phyloP scores from a whole-genome alignment of 2,797 vertebrate species.

The Pelodytes ibericus region DNA sequence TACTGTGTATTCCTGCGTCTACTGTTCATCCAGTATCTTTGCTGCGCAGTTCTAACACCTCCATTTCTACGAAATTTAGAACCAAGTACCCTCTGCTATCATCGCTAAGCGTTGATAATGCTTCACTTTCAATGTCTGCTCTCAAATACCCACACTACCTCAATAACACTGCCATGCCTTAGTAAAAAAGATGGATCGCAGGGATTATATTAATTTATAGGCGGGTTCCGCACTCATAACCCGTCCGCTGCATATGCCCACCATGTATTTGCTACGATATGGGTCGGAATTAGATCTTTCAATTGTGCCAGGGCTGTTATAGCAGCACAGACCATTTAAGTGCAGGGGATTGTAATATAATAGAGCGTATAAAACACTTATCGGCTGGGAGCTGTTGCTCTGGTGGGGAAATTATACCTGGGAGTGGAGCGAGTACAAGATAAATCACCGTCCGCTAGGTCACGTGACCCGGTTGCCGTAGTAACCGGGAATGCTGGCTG shows the following conservation, averaged over 20 bases:
- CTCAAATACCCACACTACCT: neutral
- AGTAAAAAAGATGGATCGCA: neutral
- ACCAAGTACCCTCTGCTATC: neutral
- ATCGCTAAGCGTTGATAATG: neutral
- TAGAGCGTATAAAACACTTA: neutral
- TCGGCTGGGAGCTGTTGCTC: neutral
- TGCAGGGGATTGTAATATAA: neutral
- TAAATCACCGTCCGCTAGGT: neutral
- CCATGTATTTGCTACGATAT: neutral
- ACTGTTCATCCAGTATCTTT: neutral
- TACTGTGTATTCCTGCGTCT: too few relatives aligned
- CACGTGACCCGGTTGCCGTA: conserved; percentile 12
- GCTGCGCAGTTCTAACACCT: neutral
- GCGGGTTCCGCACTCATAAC: neutral
- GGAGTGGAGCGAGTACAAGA: neutral
- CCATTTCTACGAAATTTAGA: neutral
- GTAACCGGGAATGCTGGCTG: conserved; percentile 27
- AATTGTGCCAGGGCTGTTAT: neutral
- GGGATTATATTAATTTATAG: conserved; percentile 1
- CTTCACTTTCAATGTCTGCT: neutral
- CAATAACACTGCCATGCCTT: neutral
- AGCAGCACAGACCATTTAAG: neutral
- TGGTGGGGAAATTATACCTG: neutral
- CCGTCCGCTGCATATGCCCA: neutral
- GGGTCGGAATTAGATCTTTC: neutral